phyloP scores from a whole-genome alignment of 2,113 vertebrate species.

The Hyaena hyaena region DNA sequence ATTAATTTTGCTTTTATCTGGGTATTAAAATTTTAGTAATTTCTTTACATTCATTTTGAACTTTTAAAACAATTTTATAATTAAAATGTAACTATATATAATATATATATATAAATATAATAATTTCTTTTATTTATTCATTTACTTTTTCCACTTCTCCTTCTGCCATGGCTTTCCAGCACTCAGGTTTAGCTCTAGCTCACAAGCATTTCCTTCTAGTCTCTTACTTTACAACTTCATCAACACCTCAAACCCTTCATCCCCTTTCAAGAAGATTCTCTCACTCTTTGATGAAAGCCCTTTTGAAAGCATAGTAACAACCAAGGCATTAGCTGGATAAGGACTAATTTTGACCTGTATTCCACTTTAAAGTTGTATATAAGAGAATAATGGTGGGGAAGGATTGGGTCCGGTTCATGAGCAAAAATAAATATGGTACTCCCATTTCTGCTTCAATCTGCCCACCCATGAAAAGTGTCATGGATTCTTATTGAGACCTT shows the following conservation, averaged over 20 bases:
- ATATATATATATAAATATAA: no score
- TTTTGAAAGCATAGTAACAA: background rate
- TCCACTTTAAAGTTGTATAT: background rate
- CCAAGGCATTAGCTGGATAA: background rate
- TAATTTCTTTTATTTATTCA: no score
- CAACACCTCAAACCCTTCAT: background rate
- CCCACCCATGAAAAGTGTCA: background rate
- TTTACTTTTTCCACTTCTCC: no score
- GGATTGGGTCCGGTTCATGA: background rate
- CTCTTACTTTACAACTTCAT: background rate
- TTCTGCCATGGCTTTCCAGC: background rate
- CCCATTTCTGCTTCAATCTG: background rate
- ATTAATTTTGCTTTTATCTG: no score
- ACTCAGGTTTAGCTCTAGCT: background rate
- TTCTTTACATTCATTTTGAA: no score
- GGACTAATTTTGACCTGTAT: background rate
- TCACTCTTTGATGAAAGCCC: background rate
- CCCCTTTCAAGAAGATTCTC: background rate
- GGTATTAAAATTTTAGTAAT: no score
- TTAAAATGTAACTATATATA: no score
- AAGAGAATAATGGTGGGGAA: background rate
- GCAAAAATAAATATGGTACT: background rate
- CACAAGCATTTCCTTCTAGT: background rate
- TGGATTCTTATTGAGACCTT: background rate
- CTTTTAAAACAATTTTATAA: no score